Base-by-base conservation (phyloP, 37 sponge, comb jelly and placozoan genomes). In the Tethya wilhelma region DNA sequence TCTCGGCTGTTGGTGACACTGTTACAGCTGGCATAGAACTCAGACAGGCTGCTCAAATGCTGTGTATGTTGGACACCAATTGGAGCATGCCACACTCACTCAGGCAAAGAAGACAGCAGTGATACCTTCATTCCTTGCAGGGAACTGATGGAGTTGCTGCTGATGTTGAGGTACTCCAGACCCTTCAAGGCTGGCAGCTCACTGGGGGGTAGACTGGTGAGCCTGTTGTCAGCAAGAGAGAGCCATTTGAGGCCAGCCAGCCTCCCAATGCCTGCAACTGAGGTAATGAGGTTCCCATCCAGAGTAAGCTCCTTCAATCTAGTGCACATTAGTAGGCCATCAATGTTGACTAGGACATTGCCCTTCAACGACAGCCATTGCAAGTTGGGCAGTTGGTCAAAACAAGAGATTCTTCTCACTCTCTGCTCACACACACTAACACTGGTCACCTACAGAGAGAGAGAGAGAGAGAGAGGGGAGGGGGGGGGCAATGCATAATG, bases 251-350 rank as follows among this genome's bases (percentile, higher is more conserved):
- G 78, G 36, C 75, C 46, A 12, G 71, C 43, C 39, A 87, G 81
- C 9, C 20, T 5, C 2, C 39, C 46, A 8, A 87, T 40, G 11
- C 29, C 41, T 64, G 75, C 59, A 31, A 84, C 63, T 31, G 40
- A 68, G 29, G 38, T 36, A 33, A 92, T 43, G 31, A 73, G 86
- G 87, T 97, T 97, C 25, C 79, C 41, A 36, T 91, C 95, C 23
- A 91, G 74, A n/a, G 78, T 76, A n/a, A 97, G 82, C 49, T 97
- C 97, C 49, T 91, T 87, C 76, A 97, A 67, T 44, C 89, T 78
- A 0, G 38, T 56, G 69, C 93, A 94, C 34, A 4, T 1, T 36
- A 8, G 44, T 2, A 11, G 37, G 22, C 69, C 81, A 70, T 80
- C 81, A 11, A 70, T 5, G 31, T 40, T 41, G 25, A 60, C 71